These are phyloP conservation scores for Valencia hispanica DNA, from an alignment of 2,797 vertebrate genomes.

Conservation along the genomic window DNA sequence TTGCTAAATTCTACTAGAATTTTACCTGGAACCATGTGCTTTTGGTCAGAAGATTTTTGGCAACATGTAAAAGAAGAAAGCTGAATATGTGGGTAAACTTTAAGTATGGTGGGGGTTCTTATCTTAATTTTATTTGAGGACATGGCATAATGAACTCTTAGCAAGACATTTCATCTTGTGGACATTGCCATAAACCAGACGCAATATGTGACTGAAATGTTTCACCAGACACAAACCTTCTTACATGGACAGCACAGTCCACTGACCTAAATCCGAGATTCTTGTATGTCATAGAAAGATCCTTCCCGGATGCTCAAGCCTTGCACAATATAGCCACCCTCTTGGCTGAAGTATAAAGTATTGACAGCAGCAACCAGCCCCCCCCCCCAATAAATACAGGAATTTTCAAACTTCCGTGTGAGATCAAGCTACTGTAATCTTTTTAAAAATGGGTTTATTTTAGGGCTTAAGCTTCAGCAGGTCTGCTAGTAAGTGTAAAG, in stretches of 20 bases:
- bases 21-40: not conserved
- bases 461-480: not conserved
- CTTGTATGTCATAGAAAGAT: too few relatives aligned
- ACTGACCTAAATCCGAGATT: slow-evolving; percentile 3
- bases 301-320: too few relatives aligned
- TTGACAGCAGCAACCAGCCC: too few relatives aligned
- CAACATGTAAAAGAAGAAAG: not conserved
- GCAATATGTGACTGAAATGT: not conserved
- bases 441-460: not conserved
- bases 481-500: not conserved
- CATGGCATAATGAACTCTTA: not conserved
- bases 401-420: not conserved
- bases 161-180: too few relatives aligned
- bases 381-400: not conserved
- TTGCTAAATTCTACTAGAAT: not conserved
- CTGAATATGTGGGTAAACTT: not conserved
- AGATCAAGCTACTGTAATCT: not conserved
- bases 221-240: slow-evolving; percentile 3
- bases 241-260: not conserved
- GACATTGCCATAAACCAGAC: not conserved
- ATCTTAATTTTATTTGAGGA: not conserved
- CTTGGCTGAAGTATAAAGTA: too few relatives aligned
- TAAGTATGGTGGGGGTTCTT: not conserved
- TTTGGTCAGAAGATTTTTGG: not conserved
- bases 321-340: too few relatives aligned